phyloP scores from a whole-genome alignment of 2,888 invertebrate species.

The Stenolophus ochropezus region DNA sequence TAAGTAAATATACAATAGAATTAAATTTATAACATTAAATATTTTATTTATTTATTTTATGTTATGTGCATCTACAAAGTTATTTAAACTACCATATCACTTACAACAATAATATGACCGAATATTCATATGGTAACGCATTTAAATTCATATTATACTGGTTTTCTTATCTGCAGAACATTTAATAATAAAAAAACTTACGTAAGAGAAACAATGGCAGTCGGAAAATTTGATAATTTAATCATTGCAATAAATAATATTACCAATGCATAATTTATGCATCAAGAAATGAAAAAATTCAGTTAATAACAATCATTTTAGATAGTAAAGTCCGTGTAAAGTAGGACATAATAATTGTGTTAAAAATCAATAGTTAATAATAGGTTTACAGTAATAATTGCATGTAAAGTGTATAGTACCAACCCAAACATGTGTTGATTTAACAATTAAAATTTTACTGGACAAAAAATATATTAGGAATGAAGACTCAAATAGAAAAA shows the following conservation, averaged over 20 bases:
- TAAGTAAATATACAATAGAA: too few relatives aligned
- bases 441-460: too few relatives aligned
- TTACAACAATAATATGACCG: too few relatives aligned
- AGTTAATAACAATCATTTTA: slow-evolving; percentile 6
- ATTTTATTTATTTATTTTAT: too few relatives aligned
- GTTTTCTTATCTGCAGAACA: too few relatives aligned
- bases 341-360: slow-evolving; percentile 15
- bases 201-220: neutral
- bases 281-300: neutral
- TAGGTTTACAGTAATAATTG: slow-evolving; percentile 15
- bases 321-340: slow-evolving; percentile 11
- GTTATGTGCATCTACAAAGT: too few relatives aligned
- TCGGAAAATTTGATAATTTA: neutral
- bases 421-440: neutral
- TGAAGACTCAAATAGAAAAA: too few relatives aligned
- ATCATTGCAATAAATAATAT: slow-evolving; percentile 1
- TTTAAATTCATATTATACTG: too few relatives aligned
- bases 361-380: slow-evolving; percentile 6
- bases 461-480: too few relatives aligned
- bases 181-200: neutral
- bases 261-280: neutral
- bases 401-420: neutral
- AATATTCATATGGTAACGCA: too few relatives aligned
- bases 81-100: too few relatives aligned
- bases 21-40: too few relatives aligned